Conservation (phyloP, 2,113 vertebrate species). For the Himantopus leucocephalus region DNA sequence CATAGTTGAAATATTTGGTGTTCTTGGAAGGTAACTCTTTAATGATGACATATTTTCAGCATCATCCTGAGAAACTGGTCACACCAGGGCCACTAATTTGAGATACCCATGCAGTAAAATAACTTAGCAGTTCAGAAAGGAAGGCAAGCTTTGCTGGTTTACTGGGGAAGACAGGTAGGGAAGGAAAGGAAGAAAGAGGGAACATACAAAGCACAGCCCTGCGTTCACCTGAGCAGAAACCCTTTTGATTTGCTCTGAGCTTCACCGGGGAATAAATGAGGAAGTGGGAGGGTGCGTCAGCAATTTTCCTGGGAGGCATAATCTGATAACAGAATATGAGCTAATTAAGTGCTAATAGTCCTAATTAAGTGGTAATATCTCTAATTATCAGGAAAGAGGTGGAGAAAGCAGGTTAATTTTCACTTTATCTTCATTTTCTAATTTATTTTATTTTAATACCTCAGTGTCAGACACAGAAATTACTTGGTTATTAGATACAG, state of each 20-base stretch:
- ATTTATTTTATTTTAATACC: neutral
- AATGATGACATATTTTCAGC: neutral
- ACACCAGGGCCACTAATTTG: neutral
- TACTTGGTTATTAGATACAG: neutral
- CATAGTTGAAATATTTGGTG: neutral
- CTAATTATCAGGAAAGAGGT: neutral
- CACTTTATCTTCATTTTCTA: neutral
- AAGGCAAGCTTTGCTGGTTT: neutral
- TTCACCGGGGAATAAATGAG: neutral
- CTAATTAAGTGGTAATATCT: neutral
- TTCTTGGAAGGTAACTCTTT: neutral
- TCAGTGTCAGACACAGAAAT: neutral
- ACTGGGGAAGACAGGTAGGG: neutral
- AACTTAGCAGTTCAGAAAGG: neutral
- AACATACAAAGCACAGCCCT: neutral
- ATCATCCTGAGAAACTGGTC: neutral
- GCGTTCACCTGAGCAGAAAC: neutral
- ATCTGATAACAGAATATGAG: neutral
- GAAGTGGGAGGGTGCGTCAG: neutral
- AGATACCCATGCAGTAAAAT: neutral
- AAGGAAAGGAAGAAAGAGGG: neutral
- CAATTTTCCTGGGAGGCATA: neutral
- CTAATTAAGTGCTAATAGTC: neutral
- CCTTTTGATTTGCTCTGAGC: neutral
- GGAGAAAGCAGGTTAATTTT: neutral